A percentile compares a stretch with the other conserved stretches of the same genome.
Evolutionary conservation across 2,113 vertebrate species (phyloP).

Genomic region (Peromyscus maniculatus): DNA sequence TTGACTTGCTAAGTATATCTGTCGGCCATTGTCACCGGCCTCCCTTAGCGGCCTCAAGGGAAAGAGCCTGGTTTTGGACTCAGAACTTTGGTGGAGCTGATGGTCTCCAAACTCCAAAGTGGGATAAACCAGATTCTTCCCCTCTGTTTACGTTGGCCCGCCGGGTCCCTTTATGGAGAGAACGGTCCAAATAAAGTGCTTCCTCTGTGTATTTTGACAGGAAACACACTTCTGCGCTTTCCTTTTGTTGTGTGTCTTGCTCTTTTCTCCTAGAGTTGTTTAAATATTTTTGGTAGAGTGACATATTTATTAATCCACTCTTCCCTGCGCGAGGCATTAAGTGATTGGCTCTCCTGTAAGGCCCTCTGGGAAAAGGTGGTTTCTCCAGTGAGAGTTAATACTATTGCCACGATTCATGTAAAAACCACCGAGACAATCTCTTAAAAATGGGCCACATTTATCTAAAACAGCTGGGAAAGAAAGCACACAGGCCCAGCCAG

Average conservation of each 20-base stretch:
- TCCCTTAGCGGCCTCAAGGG: conserved; percentile 74
- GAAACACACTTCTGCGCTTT: conserved; percentile 91
- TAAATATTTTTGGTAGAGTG: conserved; percentile 90
- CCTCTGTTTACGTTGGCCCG: conserved; percentile 90
- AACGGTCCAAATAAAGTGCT: conserved; percentile 91
- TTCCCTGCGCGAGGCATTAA: conserved; percentile 86
- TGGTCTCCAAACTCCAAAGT: conserved; percentile 85
- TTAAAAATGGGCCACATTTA: conserved; percentile 92
- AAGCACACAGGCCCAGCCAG: conserved; percentile 90
- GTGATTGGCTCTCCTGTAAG: conserved; percentile 87
- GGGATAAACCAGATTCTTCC: conserved; percentile 89
- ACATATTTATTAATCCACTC: conserved; percentile 91
- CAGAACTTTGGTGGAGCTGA: conserved; percentile 84
- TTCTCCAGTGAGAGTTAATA: conserved; percentile 90
- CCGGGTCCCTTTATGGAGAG: conserved; percentile 90
- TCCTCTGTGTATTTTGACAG: conserved; percentile 93
- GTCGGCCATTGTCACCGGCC: conserved; percentile 63
- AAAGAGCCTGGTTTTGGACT: conserved; percentile 83
- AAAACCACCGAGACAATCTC: conserved; percentile 88
- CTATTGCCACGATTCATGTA: conserved; percentile 89
- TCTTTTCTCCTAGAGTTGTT: conserved; percentile 88
- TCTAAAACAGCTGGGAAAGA: conserved; percentile 95
- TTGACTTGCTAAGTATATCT: conserved; percentile 32
- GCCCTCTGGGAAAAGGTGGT: conserved; percentile 86
- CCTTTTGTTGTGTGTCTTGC: conserved; percentile 90